phyloP scores from a whole-genome alignment of 2,888 invertebrate species.

The Lochmaea capreae region DNA sequence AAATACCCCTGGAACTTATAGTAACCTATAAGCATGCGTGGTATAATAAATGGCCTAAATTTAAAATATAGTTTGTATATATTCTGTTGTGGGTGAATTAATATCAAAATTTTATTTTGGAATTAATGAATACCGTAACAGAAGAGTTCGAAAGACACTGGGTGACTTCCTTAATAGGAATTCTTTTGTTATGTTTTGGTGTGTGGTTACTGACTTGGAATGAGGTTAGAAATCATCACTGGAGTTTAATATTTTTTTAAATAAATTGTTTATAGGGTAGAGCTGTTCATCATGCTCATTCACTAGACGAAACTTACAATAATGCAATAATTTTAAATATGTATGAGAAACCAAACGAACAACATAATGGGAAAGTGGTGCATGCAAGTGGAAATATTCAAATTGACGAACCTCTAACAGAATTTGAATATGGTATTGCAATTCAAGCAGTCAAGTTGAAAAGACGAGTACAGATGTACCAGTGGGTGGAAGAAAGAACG shows the following conservation, averaged over 20 bases:
- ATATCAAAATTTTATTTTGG: constrained; percentile 8
- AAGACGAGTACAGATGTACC: constrained; percentile 91
- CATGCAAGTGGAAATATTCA: constrained; percentile 81
- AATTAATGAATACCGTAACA: constrained; percentile 51
- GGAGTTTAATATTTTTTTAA: constrained; percentile 15
- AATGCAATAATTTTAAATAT: constrained; percentile 69
- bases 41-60: constrained; percentile 34
- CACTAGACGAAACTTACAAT: constrained; percentile 82
- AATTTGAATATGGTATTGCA: constrained; percentile 87
- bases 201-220: constrained; percentile 84
- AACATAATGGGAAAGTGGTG: constrained; percentile 80
- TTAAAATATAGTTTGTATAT: background rate
- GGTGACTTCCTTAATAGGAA: constrained; percentile 78
- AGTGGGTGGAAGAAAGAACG: constrained; percentile 88
- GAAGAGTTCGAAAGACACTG: constrained; percentile 77
- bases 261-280: constrained; percentile 70
- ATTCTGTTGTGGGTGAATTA: background rate
- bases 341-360: constrained; percentile 66
- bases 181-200: constrained; percentile 74
- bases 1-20: constrained; percentile 46
- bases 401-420: constrained; percentile 84
- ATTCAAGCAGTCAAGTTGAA: constrained; percentile 86
- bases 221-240: constrained; percentile 71
- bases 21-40: constrained; percentile 52
- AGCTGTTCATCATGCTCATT: constrained; percentile 82